These are phyloP conservation scores for Macropodus opercularis DNA, from an alignment of 2,797 vertebrate species.

Conservation along the genomic window DNA sequence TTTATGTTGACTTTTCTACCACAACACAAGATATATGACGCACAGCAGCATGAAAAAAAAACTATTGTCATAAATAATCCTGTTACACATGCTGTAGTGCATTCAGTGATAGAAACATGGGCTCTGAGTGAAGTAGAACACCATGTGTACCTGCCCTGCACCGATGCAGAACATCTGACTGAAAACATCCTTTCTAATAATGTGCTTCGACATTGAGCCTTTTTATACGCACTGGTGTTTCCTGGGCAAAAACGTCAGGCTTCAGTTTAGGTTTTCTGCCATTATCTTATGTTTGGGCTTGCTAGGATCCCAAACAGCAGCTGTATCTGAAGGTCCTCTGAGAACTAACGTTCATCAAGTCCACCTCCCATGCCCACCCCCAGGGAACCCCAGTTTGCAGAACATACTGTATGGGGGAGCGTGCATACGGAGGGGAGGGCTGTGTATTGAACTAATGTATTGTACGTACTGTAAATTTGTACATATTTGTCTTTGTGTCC, in stretches of 20 bases:
- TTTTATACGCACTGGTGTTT: slow-evolving; percentile 30
- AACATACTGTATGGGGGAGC: slow-evolving; percentile 7
- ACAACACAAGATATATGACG: slow-evolving; percentile 13
- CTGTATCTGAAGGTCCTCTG: slow-evolving; percentile 33
- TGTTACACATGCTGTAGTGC: no score
- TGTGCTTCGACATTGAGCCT: slow-evolving; percentile 42
- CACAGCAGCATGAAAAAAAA: slow-evolving; percentile 17
- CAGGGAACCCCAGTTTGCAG: slow-evolving; percentile 13
- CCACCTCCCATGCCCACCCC: slow-evolving; percentile 10
- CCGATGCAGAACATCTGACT: slow-evolving; percentile 36
- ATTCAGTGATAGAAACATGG: no score
- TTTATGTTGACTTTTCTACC: slow-evolving; percentile 41
- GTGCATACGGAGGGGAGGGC: slow-evolving; percentile 5
- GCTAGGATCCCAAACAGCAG: slow-evolving; percentile 12
- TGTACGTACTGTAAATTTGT: slow-evolving; percentile 61
- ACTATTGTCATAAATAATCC: slow-evolving; percentile 9
- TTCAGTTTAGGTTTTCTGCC: slow-evolving; percentile 16
- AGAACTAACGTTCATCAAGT: slow-evolving; percentile 22
- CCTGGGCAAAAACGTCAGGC: slow-evolving; percentile 22
- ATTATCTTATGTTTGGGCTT: slow-evolving; percentile 26
- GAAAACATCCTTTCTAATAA: slow-evolving; percentile 39
- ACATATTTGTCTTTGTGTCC: slow-evolving; percentile 53
- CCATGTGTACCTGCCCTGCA: slow-evolving; percentile 35
- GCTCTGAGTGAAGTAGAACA: no score
- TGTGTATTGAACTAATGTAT: no score